A percentile compares a stretch with the other conserved stretches of the same genome.
phyloP scores from a whole-genome alignment of 2,797 vertebrate species.

The Varecia variegata region DNA sequence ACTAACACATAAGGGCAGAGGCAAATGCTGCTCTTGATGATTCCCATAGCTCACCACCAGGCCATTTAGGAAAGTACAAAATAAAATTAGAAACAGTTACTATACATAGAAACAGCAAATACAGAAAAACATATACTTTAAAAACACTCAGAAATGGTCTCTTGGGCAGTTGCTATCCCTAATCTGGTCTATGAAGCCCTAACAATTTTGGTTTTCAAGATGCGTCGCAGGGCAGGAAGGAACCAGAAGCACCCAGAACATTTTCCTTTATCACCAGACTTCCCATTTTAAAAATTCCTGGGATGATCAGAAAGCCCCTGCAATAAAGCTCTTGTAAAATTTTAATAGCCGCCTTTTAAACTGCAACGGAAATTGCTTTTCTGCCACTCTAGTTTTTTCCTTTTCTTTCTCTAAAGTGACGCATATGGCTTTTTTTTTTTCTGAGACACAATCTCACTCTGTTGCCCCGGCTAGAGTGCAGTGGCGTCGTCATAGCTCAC shows the following conservation, averaged over 20 bases:
- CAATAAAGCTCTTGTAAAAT: constrained; percentile 52
- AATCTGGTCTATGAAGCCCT: not conserved
- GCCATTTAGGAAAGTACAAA: constrained; percentile 13
- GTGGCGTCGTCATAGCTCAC: not conserved
- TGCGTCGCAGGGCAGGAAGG: not conserved
- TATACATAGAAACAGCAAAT: constrained; percentile 40
- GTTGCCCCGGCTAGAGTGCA: not conserved
- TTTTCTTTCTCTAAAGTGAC: constrained; percentile 2
- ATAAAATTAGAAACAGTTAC: constrained; percentile 51
- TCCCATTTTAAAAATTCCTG: constrained; percentile 35
- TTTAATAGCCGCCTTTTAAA: constrained; percentile 52
- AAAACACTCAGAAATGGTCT: constrained; percentile 45
- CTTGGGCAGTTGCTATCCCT: not conserved
- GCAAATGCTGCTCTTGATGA: not conserved
- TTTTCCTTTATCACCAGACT: constrained; percentile 38
- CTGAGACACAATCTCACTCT: not conserved
- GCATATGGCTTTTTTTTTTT: not conserved
- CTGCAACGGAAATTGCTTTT: constrained; percentile 45
- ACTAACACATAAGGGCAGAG: constrained; percentile 1
- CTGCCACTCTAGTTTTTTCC: not conserved
- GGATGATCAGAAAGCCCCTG: constrained; percentile 25
- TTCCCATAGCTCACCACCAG: constrained; percentile 41
- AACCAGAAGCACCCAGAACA: not conserved
- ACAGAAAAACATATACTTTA: not conserved
- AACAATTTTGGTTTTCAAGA: constrained; percentile 33